These are phyloP conservation scores for Procavia capensis DNA, from an alignment of 2,113 vertebrate species.

Conservation along the genomic window DNA sequence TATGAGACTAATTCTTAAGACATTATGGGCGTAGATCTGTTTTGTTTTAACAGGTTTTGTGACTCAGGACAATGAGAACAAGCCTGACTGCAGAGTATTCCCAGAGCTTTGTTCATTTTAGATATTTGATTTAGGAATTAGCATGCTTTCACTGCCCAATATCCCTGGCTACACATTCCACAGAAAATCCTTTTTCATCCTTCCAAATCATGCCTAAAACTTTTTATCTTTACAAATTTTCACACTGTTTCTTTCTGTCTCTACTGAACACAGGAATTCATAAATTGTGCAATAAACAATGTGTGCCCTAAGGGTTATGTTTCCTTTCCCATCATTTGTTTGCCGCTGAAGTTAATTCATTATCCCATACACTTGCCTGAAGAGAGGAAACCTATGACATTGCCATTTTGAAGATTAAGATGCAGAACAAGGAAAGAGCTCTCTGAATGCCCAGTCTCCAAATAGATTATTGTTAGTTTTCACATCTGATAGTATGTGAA, in stretches of 20 bases:
- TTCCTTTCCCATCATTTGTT: constrained; percentile 66
- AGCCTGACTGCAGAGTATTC: constrained; percentile 55
- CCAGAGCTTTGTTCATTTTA: constrained; percentile 71
- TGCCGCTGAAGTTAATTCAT: constrained; percentile 64
- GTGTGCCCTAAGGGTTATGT: constrained; percentile 37
- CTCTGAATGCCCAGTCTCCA: constrained; percentile 70
- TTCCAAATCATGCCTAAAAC: constrained; percentile 69
- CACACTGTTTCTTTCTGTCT: constrained; percentile 55
- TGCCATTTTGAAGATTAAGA: background rate
- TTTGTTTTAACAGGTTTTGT: constrained; percentile 78
- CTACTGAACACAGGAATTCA: constrained; percentile 40
- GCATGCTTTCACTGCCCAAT: constrained; percentile 50
- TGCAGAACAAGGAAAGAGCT: constrained; percentile 48
- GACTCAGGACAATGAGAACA: constrained; percentile 70
- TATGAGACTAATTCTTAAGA: constrained; percentile 55
- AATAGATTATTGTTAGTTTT: constrained; percentile 75
- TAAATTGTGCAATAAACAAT: constrained; percentile 47
- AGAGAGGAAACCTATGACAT: constrained; percentile 22
- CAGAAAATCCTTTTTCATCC: constrained; percentile 77
- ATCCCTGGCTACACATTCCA: constrained; percentile 62
- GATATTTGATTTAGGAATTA: constrained; percentile 76
- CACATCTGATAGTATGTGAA: constrained; percentile 67
- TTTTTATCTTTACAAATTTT: constrained; percentile 50
- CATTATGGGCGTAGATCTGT: constrained; percentile 22
- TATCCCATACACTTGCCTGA: constrained; percentile 58